Conservation (phyloP, 2,113 vertebrate genomes). For the Peromyscus maniculatus region DNA sequence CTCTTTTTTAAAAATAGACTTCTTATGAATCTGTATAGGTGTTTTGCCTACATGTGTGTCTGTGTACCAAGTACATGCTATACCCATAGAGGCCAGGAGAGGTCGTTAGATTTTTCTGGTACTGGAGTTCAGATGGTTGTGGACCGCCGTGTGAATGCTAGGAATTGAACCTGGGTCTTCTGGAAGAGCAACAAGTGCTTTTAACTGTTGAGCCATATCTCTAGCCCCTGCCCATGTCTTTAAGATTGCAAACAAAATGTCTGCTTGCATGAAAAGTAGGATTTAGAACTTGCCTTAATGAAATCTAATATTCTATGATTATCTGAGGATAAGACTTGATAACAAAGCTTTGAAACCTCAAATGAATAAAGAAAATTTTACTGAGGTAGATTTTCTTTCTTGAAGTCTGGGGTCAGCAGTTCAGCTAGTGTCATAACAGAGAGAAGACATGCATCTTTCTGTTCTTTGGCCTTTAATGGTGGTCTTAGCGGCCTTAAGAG, state of each 20-base stretch:
- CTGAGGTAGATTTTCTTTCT: background rate
- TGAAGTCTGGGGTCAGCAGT: background rate
- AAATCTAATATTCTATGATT: background rate
- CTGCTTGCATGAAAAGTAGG: conserved; percentile 25
- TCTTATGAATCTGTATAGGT: background rate
- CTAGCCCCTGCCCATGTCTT: background rate
- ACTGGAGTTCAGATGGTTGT: background rate
- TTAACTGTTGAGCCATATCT: background rate
- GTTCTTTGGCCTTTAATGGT: background rate
- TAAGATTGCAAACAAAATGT: conserved; percentile 48
- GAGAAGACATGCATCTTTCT: background rate
- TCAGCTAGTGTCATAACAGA: background rate
- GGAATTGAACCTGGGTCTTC: background rate
- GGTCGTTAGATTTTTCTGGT: background rate
- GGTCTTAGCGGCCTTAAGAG: background rate
- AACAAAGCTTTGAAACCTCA: conserved; percentile 12
- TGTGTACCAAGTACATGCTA: background rate
- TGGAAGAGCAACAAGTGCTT: background rate
- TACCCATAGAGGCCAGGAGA: background rate
- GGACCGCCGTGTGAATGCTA: background rate
- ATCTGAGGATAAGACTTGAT: conserved; percentile 47
- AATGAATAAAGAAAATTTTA: conserved; percentile 25
- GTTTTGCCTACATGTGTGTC: background rate
- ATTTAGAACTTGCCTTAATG: conserved; percentile 29
- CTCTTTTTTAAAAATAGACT: background rate